phyloP scores from a whole-genome alignment of 23 tunicate genomes.

The Trididemnum nubilum region DNA sequence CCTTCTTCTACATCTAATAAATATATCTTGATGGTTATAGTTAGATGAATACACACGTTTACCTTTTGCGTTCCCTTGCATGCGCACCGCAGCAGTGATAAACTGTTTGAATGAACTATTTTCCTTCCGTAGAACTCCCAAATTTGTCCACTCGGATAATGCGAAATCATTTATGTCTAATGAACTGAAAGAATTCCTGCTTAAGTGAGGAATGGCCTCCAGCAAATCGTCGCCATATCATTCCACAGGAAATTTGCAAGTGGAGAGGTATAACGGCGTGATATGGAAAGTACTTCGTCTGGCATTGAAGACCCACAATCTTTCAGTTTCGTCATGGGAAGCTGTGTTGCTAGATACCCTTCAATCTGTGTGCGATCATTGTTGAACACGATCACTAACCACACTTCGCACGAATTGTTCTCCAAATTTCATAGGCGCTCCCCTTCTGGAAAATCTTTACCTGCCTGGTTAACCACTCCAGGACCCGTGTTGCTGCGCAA shows the following conservation, averaged over 20 bases:
- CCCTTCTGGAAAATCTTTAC: not conserved
- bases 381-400: slow-evolving; percentile 20
- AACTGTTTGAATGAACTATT: slow-evolving; percentile 2
- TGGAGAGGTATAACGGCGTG: slow-evolving; percentile 28
- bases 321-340: slow-evolving; percentile 15
- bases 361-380: slow-evolving; percentile 23
- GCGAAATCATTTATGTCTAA: slow-evolving; percentile 7
- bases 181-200: not conserved
- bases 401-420: slow-evolving; percentile 25
- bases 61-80: slow-evolving; percentile 17
- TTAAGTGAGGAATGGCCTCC: slow-evolving; percentile 10
- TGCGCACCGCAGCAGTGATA: too few relatives aligned
- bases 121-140: not conserved
- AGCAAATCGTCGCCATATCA: slow-evolving; percentile 27
- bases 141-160: not conserved
- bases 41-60: slow-evolving; percentile 6
- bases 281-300: slow-evolving; percentile 24
- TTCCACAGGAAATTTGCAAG: slow-evolving; percentile 26
- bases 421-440: slow-evolving; percentile 24
- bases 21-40: not conserved
- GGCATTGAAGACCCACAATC: slow-evolving; percentile 2
- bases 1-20: slow-evolving; percentile 10
- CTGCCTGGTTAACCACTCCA: slow-evolving; percentile 18
- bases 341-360: slow-evolving; percentile 11
- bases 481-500: slow-evolving; percentile 28